These are phyloP conservation scores for Scolopax rusticola DNA, from an alignment of 2,797 vertebrate species.

Conservation along the genomic window DNA sequence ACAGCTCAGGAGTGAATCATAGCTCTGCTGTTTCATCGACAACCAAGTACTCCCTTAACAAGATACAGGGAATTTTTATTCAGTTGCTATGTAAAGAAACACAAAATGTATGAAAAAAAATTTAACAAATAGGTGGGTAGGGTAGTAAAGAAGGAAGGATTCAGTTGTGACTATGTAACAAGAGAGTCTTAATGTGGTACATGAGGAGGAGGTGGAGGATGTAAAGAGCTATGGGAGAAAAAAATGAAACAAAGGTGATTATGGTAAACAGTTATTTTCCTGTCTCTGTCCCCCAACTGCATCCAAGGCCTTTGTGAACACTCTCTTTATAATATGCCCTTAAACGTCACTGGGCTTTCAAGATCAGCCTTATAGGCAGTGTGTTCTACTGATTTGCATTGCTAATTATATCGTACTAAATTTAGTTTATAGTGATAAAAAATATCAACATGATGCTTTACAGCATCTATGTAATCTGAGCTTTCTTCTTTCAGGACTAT, in stretches of 20 bases:
- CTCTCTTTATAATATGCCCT: slow-evolving; percentile 53
- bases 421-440: slow-evolving; percentile 60
- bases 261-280: slow-evolving; percentile 33
- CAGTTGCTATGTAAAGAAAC: slow-evolving; percentile 28
- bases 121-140: slow-evolving; percentile 7
- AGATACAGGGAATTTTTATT: slow-evolving; percentile 28
- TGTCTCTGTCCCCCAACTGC: slow-evolving; percentile 39
- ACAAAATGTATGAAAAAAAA: slow-evolving; percentile 36
- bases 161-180: slow-evolving; percentile 18
- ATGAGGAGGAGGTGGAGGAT: slow-evolving; percentile 14
- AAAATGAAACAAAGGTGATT: slow-evolving; percentile 64
- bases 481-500: slow-evolving; percentile 47
- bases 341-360: slow-evolving; percentile 47
- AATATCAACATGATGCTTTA: slow-evolving; percentile 31
- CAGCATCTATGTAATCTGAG: slow-evolving; percentile 5
- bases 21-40: not conserved
- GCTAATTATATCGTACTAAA: slow-evolving; percentile 65
- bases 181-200: slow-evolving; percentile 9
- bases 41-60: slow-evolving; percentile 33
- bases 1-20: not conserved
- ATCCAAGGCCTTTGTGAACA: slow-evolving; percentile 11
- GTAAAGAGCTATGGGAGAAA: slow-evolving; percentile 41
- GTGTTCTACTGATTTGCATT: slow-evolving; percentile 23
- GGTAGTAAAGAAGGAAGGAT: slow-evolving; percentile 20
- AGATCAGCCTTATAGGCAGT: not conserved